These are phyloP conservation scores for Daphoenositta chrysoptera DNA, from an alignment of 2,113 vertebrate species.

Conservation along the genomic window DNA sequence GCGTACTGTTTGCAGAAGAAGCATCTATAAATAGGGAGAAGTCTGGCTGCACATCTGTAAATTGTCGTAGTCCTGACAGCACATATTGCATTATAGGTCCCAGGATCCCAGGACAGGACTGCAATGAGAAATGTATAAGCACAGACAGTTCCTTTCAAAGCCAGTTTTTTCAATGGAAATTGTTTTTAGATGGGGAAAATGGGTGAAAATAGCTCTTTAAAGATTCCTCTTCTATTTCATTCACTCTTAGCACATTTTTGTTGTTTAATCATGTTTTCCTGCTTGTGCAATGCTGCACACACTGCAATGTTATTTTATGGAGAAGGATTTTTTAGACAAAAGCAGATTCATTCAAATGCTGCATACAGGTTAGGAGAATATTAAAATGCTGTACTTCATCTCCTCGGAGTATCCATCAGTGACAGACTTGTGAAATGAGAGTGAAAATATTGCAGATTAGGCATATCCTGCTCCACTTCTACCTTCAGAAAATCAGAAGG, in stretches of 20 bases:
- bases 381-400: neutral
- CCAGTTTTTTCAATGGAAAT: neutral
- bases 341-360: neutral
- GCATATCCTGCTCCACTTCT: neutral
- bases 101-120: neutral
- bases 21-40: conserved; percentile 68
- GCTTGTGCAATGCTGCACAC: neutral
- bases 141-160: neutral
- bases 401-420: neutral
- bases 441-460: neutral
- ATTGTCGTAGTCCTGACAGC: neutral
- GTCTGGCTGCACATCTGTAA: conserved; percentile 45
- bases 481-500: neutral
- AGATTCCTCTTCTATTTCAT: neutral
- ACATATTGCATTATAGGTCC: neutral
- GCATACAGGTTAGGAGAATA: neutral
- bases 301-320: neutral
- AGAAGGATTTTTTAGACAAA: neutral
- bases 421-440: neutral
- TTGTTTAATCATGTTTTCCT: neutral
- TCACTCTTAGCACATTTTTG: neutral
- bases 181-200: neutral
- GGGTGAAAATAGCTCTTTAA: neutral
- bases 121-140: neutral
- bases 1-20: neutral